Evolutionary conservation across 2,797 vertebrate species (phyloP), one percentile per base, ranked within the genome.

Genomic region (Oophaga sylvatica): DNA sequence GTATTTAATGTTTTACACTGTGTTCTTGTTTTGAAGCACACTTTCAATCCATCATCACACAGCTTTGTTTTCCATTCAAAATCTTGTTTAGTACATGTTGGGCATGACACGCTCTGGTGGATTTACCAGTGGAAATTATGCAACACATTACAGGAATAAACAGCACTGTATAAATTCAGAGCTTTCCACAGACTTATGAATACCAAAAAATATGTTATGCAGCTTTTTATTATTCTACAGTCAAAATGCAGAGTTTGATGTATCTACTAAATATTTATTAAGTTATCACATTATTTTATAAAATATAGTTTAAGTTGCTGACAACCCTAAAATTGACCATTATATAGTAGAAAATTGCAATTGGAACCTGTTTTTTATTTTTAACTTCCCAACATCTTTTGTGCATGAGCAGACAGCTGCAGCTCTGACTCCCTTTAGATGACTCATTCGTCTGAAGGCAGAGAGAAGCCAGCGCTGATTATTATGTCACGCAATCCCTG

Each of bases 121-220:
- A 41, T 81, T 84, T 81, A 86, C 53, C 78, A 71, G 78, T 67
- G 13, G 31, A 62, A 45, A 86, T 86, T 60, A 53, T 81, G 85
- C 53, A 86, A 86, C 29, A 31, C 80, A 17, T 86, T 86, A 71
- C 31, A 48, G 67, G 29, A 86, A 86, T 80, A 45, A 71, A 80
- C 12, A 57, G 65, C 48, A 29, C 26, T 20, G 70, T 75, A 20
- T 84, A 62, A 84, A 45, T 75, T 56, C 70, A 84, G 19, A 70
- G 29, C 26, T 56, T 68, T 82, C 22, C 29, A 7, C n/a, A 67
- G 45, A 45, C 48, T 3, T 12, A 70, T 31, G n/a, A 80, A 63
- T 10, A 26, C 10, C 19, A 67, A n/a, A 45, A 67, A 65, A 19
- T 16, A 57, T 57, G 29, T n/a, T 29, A 57, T 9, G 11, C 16